A percentile compares a stretch with the other conserved stretches of the same genome.
These are phyloP conservation scores for Epiblema foenella DNA, from an alignment of 2,888 invertebrate species.

Conservation along the genomic window DNA sequence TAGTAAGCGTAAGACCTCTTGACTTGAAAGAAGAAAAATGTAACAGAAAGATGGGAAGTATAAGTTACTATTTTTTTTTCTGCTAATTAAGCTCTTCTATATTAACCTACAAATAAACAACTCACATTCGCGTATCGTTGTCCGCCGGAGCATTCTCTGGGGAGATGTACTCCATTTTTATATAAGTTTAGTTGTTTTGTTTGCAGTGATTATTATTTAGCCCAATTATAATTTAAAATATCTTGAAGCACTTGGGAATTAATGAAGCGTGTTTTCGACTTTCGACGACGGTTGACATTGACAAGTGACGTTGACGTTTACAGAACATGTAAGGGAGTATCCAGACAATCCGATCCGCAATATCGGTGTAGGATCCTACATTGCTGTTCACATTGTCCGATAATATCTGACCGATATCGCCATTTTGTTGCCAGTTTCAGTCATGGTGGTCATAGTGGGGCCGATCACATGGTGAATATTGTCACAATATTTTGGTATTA, in stretches of 20 bases:
- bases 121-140: slow-evolving; percentile 74
- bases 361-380: no score
- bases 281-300: neutral
- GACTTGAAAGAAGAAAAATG: neutral
- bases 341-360: no score
- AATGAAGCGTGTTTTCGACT: slow-evolving; percentile 11
- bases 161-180: slow-evolving; percentile 75
- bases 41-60: neutral
- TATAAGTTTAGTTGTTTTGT: neutral
- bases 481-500: no score
- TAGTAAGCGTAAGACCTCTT: neutral
- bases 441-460: no score
- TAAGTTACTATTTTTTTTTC: no score
- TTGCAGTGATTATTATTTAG: neutral
- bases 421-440: no score
- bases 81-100: neutral
- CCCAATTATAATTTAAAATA: neutral
- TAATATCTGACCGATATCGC: no score
- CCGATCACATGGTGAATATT: no score
- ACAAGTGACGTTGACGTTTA: neutral
- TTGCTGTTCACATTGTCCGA: no score
- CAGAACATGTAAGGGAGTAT: slow-evolving; percentile 20
- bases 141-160: slow-evolving; percentile 61
- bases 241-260: neutral
- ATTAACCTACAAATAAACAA: slow-evolving; percentile 55